These are phyloP conservation scores for Drosophila gunungcola DNA, from an alignment of 1,140 invertebrate species.

Conservation along the genomic window DNA sequence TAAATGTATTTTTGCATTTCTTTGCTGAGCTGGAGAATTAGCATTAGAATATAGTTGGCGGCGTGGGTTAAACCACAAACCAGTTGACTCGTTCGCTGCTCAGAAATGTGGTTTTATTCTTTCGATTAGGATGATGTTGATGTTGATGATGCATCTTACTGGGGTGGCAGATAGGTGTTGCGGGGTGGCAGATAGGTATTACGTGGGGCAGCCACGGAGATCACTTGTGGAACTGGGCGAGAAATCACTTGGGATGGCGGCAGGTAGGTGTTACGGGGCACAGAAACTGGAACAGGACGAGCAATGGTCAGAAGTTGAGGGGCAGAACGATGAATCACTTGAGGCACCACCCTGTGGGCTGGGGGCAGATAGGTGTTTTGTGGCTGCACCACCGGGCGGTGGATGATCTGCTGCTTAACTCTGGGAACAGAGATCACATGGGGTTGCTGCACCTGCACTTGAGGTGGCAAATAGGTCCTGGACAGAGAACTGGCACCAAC, in stretches of 20 bases:
- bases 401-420: constrained; percentile 21
- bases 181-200: constrained; percentile 42
- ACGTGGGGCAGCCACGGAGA: constrained; percentile 10
- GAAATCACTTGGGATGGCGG: constrained; percentile 6
- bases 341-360: constrained; percentile 23
- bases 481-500: constrained; percentile 28
- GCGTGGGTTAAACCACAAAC: constrained; percentile 62
- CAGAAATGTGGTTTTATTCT: constrained; percentile 8
- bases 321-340: constrained; percentile 4
- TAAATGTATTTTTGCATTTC: constrained; percentile 42
- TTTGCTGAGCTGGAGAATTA: constrained; percentile 54
- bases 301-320: neutral
- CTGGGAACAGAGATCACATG: constrained; percentile 18
- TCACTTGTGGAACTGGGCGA: neutral
- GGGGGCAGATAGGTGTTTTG: constrained; percentile 44
- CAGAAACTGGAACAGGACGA: constrained; percentile 10
- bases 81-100: constrained; percentile 24
- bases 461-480: constrained; percentile 46
- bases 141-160: constrained; percentile 16
- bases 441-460: constrained; percentile 15
- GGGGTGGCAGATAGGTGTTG: constrained; percentile 45
- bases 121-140: neutral
- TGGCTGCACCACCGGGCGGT: constrained; percentile 16
- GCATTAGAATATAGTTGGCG: constrained; percentile 68
- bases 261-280: neutral